Evolutionary conservation across 2,797 vertebrate species (phyloP).

Genomic region (Eupleurogrammus muticus): DNA sequence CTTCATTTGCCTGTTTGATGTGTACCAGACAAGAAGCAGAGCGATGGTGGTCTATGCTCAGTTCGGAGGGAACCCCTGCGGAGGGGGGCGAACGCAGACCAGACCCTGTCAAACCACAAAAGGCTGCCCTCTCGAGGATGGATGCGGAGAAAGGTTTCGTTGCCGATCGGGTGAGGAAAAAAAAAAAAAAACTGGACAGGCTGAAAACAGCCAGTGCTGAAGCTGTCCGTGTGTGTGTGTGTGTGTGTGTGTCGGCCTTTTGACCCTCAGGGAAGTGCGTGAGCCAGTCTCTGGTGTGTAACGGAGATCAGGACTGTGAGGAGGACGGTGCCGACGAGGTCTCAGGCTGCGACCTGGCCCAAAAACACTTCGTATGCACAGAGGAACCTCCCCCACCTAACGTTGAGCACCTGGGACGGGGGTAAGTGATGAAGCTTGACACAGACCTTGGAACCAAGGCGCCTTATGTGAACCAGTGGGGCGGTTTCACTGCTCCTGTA

Average conservation of each 20-base stretch:
- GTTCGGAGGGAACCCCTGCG: constrained; percentile 86
- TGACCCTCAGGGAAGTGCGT: constrained; percentile 87
- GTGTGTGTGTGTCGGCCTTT: constrained; percentile 45
- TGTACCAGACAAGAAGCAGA: constrained; percentile 85
- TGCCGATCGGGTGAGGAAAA: constrained; percentile 88
- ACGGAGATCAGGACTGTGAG: constrained; percentile 95
- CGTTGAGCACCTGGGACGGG: constrained; percentile 86
- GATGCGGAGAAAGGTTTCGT: constrained; percentile 90
- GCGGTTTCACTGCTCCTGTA: constrained; percentile 37
- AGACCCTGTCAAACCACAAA: constrained; percentile 82
- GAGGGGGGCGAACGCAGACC: constrained; percentile 79
- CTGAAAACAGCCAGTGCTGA: not conserved
- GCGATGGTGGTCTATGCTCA: constrained; percentile 85
- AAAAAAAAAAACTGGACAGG: too few species aligned
- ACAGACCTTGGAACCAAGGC: not conserved
- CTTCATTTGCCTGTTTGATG: not conserved
- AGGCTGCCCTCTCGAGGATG: constrained; percentile 88
- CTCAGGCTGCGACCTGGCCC: constrained; percentile 74
- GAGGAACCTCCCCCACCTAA: constrained; percentile 82
- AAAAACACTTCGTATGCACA: constrained; percentile 72
- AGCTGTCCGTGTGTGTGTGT: too few species aligned
- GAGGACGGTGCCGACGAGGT: constrained; percentile 90
- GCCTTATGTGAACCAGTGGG: not conserved
- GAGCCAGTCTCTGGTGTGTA: constrained; percentile 89
- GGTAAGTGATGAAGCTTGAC: constrained; percentile 78